Evolutionary conservation across 2,797 vertebrate species (phyloP), one percentile per base, ranked within the genome.

Genomic region (Strix occidentalis): DNA sequence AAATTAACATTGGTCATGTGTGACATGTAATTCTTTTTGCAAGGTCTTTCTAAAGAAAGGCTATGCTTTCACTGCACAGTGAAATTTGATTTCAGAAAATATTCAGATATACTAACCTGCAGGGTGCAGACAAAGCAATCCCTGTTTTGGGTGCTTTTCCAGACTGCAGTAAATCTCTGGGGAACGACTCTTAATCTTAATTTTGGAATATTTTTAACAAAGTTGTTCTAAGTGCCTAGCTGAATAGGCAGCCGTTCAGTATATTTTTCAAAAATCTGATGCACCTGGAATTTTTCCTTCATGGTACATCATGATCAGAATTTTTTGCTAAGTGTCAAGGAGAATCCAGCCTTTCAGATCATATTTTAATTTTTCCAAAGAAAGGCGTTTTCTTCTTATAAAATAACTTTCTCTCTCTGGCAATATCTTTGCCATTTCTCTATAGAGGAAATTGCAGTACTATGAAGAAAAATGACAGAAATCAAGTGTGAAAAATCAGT

Each of bases 31-130:
- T 75, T 81, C 3, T 9, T 51, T 75, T 84, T 78, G 35, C 1
- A 2, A 23, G 28, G 4, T 53, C 78, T 89, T 93, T 87, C 66
- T 26, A 87, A 90, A 92, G 12, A 41, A 90, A 63, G 14, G 11
- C 3, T 57, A 18, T n/a, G 21, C 17, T 92, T 75, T 60, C 28
- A 31, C 58, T 82, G 23, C 1, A 1, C n/a, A 46, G n/a, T 57
- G 45, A 90, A 96, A 77, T 89, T 39, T 92, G 81, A 82, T 83
- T 87, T 95, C 66, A 61, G 58, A 85, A 84, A 68, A 16, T 48
- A 56, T 66, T 60, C 43, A 41, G 46, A 17, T 91, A 13, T 58
- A 64, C 39, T 72, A 65, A 87, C 37, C 28, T 66, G 45, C 58
- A 81, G 64, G 14, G 23, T 89, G 56, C 13, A 56, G 51, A 72